Evolutionary conservation across 2,797 vertebrate genomes (phyloP), one percentile per base, ranked within the genome.

Genomic region (Eleutherodactylus coqui): DNA sequence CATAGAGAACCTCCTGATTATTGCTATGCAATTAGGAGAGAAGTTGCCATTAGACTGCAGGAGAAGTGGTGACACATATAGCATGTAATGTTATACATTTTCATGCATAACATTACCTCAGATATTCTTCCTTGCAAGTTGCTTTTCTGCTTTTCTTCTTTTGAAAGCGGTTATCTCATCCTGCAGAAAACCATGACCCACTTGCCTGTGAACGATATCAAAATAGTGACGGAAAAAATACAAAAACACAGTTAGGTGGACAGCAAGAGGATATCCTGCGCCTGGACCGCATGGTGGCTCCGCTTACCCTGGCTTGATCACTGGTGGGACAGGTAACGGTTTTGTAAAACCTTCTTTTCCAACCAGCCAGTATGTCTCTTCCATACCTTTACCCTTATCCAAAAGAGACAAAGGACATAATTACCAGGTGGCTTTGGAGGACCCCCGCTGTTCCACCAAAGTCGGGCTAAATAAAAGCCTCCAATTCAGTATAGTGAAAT

Each of bases 311-410:
- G 93, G 75, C 89, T 94, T 95, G 79, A 96, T n/a, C 85, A 93
- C 93, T 69, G 95, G 96, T 85, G 96, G 96, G 77, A 94, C 90
- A 29, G 96, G 96, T 79, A 98, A 93, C 36, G 96, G 95, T 92
- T 99, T 99, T 79, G 88, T 94, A 88, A 99, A 99, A 58, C 94
- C 95, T 3, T 94, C 94, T 91, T 94, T 95, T 32, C 97, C 96
- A n/a, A 94, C 90, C 1, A 98, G 92, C 96, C 96, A 98, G 85
- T 95, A 99, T 1, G 96, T 99, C 86, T 97, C 95, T 92, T 98
- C 96, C 45, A 92, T 87, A 75, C 93, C 95, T 92, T 96, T 97
- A 32, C 96, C 96, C 96, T 98, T 87, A 87, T 87, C 82, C 86
- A 87, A 87, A 87, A 87, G 70, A 87, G 86, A 87, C 82, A 87